phyloP scores from a whole-genome alignment of 2,888 invertebrate genomes.

The Drepanosiphum platanoidis region DNA sequence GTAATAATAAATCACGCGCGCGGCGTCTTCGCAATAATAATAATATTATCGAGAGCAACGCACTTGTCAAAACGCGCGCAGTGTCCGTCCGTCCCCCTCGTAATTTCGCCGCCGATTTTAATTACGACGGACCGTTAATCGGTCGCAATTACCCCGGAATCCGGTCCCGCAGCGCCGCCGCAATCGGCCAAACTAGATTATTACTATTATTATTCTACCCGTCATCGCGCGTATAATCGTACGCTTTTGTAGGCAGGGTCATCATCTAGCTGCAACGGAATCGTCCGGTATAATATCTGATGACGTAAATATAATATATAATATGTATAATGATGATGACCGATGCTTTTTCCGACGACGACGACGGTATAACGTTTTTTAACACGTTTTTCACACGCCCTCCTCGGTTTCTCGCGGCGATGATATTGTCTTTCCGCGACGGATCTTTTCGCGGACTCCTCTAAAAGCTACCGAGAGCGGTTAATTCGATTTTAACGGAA shows the following conservation, averaged over 20 bases:
- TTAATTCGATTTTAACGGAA: neutral
- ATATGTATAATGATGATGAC: neutral
- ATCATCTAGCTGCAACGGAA: neutral
- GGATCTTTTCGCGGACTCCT: too few species aligned
- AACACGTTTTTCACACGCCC: too few species aligned
- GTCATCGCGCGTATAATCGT: neutral
- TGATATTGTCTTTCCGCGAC: too few species aligned
- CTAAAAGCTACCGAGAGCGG: neutral
- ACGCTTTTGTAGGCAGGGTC: neutral
- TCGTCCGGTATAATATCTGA: neutral
- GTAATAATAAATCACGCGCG: neutral
- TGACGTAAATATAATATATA: too few species aligned
- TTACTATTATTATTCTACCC: neutral
- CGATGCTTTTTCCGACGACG: too few species aligned
- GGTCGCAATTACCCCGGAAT: slow-evolving; percentile 43
- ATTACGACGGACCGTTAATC: slow-evolving; percentile 48
- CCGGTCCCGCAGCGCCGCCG: neutral
- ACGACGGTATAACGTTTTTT: too few species aligned
- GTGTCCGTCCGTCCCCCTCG: neutral
- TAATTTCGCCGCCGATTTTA: slow-evolving; percentile 43
- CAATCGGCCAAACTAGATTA: slow-evolving; percentile 28
- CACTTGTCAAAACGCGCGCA: neutral
- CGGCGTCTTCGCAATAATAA: neutral
- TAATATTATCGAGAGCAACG: slow-evolving; percentile 17
- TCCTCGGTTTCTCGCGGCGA: too few species aligned